These are phyloP conservation scores for Centroberyx gerrardi DNA, from an alignment of 2,797 vertebrate species.

Conservation along the genomic window DNA sequence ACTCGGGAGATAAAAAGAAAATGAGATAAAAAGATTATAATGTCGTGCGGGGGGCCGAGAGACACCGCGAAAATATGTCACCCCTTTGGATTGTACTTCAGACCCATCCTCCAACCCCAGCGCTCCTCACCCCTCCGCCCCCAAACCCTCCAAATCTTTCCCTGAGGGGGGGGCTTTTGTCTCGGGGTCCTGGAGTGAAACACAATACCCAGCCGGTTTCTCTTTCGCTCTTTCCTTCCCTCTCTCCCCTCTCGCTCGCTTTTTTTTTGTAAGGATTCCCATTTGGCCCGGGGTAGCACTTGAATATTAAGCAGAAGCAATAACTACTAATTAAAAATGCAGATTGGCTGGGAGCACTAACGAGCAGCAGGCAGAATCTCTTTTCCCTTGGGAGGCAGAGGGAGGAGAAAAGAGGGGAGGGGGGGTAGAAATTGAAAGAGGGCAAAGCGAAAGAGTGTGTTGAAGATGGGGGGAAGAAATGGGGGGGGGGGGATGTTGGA, in stretches of 20 bases:
- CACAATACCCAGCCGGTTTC: constrained; percentile 88
- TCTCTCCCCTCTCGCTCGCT: constrained; percentile 58
- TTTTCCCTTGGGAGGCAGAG: constrained; percentile 82
- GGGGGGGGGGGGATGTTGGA: constrained; percentile 29
- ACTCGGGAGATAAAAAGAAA: constrained; percentile 80
- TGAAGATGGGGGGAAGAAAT: constrained; percentile 68
- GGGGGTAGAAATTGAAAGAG: constrained; percentile 71
- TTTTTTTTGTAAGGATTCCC: constrained; percentile 86
- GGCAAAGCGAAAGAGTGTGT: constrained; percentile 75
- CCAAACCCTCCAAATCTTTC: constrained; percentile 83
- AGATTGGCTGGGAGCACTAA: constrained; percentile 91
- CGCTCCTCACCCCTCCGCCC: constrained; percentile 62
- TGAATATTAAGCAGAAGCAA: constrained; percentile 92
- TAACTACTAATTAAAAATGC: constrained; percentile 93
- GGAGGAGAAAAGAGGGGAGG: constrained; percentile 65
- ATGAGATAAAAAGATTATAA: constrained; percentile 85
- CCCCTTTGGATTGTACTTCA: constrained; percentile 80
- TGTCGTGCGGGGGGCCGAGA: constrained; percentile 75
- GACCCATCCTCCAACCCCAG: constrained; percentile 81
- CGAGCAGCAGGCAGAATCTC: constrained; percentile 90
- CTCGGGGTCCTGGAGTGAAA: constrained; percentile 88
- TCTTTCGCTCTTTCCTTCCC: constrained; percentile 67
- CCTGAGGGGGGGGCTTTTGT: constrained; percentile 85
- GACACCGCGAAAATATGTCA: constrained; percentile 82
- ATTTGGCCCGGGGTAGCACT: constrained; percentile 90